Conservation (phyloP, 2,797 vertebrate genomes). For the Agapornis canus region DNA sequence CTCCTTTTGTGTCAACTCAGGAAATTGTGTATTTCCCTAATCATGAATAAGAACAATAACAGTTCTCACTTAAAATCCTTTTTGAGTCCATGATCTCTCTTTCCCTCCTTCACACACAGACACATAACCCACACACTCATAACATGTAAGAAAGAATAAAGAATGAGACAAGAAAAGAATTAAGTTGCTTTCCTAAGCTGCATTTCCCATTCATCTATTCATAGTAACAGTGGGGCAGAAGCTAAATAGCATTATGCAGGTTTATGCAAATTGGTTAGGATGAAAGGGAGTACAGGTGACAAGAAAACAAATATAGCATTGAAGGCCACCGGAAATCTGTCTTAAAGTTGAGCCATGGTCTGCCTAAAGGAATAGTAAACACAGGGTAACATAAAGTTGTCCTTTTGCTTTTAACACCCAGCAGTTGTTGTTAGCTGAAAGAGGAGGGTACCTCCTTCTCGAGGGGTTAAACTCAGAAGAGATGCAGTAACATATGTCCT, state of each 20-base stretch:
- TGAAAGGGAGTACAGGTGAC: background rate
- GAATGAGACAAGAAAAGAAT: background rate
- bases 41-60: background rate
- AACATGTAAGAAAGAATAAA: background rate
- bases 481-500: constrained; percentile 67
- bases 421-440: background rate
- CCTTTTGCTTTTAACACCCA: background rate
- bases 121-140: background rate
- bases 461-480: constrained; percentile 74
- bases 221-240: constrained; percentile 55
- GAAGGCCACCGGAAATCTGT: background rate
- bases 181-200: constrained; percentile 44
- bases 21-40: background rate
- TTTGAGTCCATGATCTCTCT: background rate
- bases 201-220: constrained; percentile 55
- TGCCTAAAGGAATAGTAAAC: background rate
- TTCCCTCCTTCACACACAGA: background rate
- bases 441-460: constrained; percentile 47
- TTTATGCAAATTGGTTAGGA: constrained; percentile 62
- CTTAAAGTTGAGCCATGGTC: background rate
- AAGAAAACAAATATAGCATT: background rate
- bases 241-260: constrained; percentile 52
- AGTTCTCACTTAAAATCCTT: background rate
- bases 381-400: background rate
- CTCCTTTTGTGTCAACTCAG: background rate